Evolutionary conservation across 2,797 vertebrate species (phyloP).

Genomic region (Odontamblyopus rebecca): DNA sequence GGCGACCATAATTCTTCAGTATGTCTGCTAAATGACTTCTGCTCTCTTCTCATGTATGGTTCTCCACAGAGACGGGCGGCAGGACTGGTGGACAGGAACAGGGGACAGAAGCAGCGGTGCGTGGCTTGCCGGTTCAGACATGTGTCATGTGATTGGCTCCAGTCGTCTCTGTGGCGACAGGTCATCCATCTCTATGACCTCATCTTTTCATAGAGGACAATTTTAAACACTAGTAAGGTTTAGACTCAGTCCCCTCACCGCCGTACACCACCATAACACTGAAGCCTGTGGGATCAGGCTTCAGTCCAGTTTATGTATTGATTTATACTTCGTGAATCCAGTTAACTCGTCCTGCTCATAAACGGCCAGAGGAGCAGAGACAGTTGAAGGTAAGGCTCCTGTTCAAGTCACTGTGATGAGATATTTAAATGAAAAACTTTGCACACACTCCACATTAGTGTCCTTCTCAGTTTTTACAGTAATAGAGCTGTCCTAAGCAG

Average conservation of each 20-base stretch:
- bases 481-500: no score
- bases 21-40: neutral
- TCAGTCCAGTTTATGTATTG: neutral
- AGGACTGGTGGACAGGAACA: neutral
- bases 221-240: neutral
- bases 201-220: neutral
- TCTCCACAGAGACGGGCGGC: neutral
- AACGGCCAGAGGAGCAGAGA: no score
- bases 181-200: constrained; percentile 11
- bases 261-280: neutral
- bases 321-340: neutral
- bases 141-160: neutral
- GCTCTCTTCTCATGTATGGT: neutral
- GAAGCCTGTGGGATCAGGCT: neutral
- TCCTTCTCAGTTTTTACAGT: no score
- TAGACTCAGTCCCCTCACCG: neutral
- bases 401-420: no score
- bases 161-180: neutral
- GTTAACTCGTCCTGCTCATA: no score
- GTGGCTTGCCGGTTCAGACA: neutral
- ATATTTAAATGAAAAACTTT: no score
- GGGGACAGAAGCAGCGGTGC: neutral
- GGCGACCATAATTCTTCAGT: neutral
- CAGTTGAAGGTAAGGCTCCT: no score
- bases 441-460: no score